Percentiles rank a stretch among this genome's conserved stretches.
phyloP scores from a whole-genome alignment of 2,797 vertebrate species.

The Bovichtus diacanthus region DNA sequence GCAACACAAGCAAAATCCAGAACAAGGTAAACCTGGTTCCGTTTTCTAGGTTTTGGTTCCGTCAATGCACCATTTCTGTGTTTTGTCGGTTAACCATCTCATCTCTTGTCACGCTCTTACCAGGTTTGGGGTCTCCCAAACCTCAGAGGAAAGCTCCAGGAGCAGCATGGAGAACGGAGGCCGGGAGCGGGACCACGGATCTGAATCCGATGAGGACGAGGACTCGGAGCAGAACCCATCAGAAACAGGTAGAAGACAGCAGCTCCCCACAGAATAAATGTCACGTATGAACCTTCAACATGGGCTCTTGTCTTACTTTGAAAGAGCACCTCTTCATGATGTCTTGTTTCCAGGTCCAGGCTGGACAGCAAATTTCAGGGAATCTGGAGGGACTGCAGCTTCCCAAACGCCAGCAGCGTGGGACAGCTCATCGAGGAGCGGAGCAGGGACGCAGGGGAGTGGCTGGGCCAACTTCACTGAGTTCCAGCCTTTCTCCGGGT shows the following conservation, averaged over 20 bases:
- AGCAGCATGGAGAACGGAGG: constrained; percentile 87
- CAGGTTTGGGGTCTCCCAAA: constrained; percentile 91
- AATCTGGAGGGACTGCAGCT: constrained; percentile 76
- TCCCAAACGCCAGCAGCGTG: constrained; percentile 86
- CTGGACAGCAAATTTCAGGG: constrained; percentile 89
- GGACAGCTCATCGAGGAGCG: constrained; percentile 69
- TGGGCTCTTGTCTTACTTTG: not conserved
- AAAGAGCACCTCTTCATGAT: not conserved
- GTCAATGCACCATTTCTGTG: not conserved
- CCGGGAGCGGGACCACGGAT: constrained; percentile 79
- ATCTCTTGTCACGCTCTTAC: not conserved
- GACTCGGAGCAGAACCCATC: constrained; percentile 66
- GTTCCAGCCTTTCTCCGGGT: constrained; percentile 96
- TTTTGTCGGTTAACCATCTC: not conserved
- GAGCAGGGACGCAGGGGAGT: constrained; percentile 79
- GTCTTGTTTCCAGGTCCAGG: constrained; percentile 78
- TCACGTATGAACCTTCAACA: not conserved
- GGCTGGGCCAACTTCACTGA: constrained; percentile 95
- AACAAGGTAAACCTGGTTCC: constrained; percentile 85
- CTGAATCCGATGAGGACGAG: constrained; percentile 85
- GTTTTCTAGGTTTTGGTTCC: not conserved
- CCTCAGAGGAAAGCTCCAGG: constrained; percentile 86
- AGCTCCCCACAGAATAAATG: not conserved
- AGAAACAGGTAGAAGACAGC: constrained; percentile 45
- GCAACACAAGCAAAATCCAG: constrained; percentile 91